Base-by-base conservation (phyloP, 2,888 invertebrate species). In the Idaea straminata region DNA sequence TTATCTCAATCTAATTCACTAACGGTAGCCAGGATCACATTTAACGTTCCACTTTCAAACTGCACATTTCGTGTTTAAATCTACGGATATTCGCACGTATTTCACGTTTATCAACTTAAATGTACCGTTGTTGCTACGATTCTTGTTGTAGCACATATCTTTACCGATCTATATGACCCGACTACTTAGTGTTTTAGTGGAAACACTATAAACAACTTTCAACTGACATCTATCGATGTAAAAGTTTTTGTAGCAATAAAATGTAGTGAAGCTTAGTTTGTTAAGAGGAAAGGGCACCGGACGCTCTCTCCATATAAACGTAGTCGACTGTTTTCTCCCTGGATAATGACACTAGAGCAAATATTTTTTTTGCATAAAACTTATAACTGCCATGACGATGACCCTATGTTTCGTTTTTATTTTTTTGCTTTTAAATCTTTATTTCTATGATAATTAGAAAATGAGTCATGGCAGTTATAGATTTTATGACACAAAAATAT, bases 51-150 rank as follows among this genome's bases (percentile, higher is more conserved):
- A 78, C 69, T 73, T 71, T 68, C 10, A 69, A 72, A 67, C 67
- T 63, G 64, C 63, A 66, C 68, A 67, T 74, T 77, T 72, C 59
- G 67, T 71, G 71, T 61, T n/a, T 64, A 76, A 75, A 75, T 72
- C 62, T 35, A 70, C 70, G 66, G 77, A 79, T 77, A 75, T 83
- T 80, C 78, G 75, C 80, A 78, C 80, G 78, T 77, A 73, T 71
- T 73, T 69, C 66, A 63, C 67, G 67, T 74, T 72, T 74, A 76
- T 76, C 76, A 71, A 66, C 64, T 60, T 60, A 68, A 63, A 61
- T 61, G 58, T 66, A 75, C 76, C 69, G 73, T 74, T 73, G 63
- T 64, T 67, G 15, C 58, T 47, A 47, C 47, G 47, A 71, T 70
- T 70, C 68, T 66, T 66, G 66, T 61, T 15, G 63, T 62, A 34